Percentiles rank a stretch among this genome's conserved stretches.
Conservation (phyloP, 2,888 invertebrate genomes). For the Heterodera filipjevi region DNA sequence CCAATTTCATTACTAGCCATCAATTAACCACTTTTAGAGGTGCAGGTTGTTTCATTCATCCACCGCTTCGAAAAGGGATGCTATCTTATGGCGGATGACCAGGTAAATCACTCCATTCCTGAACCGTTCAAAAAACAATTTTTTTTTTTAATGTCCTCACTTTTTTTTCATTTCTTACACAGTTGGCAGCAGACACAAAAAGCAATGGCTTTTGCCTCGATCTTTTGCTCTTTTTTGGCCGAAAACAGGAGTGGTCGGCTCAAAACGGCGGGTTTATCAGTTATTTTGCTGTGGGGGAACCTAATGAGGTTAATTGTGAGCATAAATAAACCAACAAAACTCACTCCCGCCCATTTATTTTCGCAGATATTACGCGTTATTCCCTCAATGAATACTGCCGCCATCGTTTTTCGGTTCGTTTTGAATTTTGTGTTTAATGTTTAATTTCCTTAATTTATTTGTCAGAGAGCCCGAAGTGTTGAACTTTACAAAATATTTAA, state of each 20-base stretch:
- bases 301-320: conserved; percentile 47
- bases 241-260: conserved; percentile 42
- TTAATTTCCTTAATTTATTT: too few species aligned
- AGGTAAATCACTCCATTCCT: neutral
- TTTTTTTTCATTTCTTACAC: neutral
- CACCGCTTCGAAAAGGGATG: conserved; percentile 47
- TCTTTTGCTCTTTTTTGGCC: conserved; percentile 51
- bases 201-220: conserved; percentile 44
- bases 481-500: conserved; percentile 59
- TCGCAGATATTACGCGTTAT: conserved; percentile 50
- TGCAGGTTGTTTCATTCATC: conserved; percentile 42
- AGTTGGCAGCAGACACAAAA: conserved; percentile 37
- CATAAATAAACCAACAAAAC: neutral
- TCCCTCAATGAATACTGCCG: conserved; percentile 48
- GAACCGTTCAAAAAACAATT: neutral
- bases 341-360: neutral
- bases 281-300: conserved; percentile 52
- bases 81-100: conserved; percentile 52
- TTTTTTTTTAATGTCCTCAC: neutral
- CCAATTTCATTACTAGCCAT: neutral
- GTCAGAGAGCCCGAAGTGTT: conserved; percentile 52
- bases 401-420: conserved; percentile 48
- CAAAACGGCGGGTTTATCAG: conserved; percentile 52
- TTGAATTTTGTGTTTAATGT: neutral
- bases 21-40: conserved; percentile 38